Evolutionary conservation across 2,888 invertebrate genomes (phyloP), one percentile per base, ranked within the genome.

Genomic region (Lissonota sp.): DNA sequence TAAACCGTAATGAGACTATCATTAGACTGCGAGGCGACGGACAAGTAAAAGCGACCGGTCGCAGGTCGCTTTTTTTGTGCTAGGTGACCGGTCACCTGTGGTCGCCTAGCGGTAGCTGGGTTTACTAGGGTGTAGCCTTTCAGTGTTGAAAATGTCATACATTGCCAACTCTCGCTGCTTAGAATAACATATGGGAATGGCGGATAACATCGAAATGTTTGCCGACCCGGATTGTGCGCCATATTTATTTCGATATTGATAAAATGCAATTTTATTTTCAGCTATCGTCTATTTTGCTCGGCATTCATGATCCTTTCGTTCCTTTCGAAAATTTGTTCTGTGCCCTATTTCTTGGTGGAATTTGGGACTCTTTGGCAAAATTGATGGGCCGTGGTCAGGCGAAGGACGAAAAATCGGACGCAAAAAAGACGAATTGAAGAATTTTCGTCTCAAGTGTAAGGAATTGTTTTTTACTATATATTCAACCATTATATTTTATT

Each of bases 321-420:
- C 99, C 99, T 10, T 98, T 99, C 92, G 99, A 99, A 94, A 99
- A 99, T 93, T 94, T 99, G 76, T 97, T 98, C 94, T 99, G 99
- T 92, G 98, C 99, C 26, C 93, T 99, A 69, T 98, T 98, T 94
- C 95, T 99, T 93, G 99, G 99, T 53, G 99, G 99, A 72, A 97
- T 99, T 92, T 99, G 99, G 97, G 99, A 99, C 93, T 98, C 98
- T 49, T 94, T 99, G 90, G 97, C 97, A 83, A 97, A 97, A 92
- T 95, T 98, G 81, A 95, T 98, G 86, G 96, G 97, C 88, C 95
- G 95, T 89, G 97, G 96, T 73, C 96, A 96, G 92, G 94, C 95
- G 51, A 97, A 97, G 92, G 97, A 97, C 91, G 97, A 97, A 87
- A 94, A 95, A 75, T 96, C 97, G 91, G 97, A 97, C 90, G 94